phyloP scores from a whole-genome alignment of 2,888 invertebrate species.

The Minunthozetes semirufus region DNA sequence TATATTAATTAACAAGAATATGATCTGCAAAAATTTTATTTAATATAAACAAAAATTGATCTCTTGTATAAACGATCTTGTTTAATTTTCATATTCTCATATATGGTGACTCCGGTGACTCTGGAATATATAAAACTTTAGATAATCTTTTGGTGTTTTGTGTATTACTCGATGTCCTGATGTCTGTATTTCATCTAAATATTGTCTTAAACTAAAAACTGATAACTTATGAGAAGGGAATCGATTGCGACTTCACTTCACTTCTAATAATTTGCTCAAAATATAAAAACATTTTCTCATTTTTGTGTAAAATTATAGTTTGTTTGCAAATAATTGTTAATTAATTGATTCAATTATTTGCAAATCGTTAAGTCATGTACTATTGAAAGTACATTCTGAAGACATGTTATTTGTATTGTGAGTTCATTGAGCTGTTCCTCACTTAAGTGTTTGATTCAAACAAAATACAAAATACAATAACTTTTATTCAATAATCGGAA shows the following conservation, averaged over 20 bases:
- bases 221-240: background rate
- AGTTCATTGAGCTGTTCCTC: background rate
- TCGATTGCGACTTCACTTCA: too few species aligned
- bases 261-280: background rate
- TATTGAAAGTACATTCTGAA: too few species aligned
- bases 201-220: background rate
- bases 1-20: background rate
- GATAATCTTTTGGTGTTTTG: background rate
- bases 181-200: background rate
- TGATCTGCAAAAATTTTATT: background rate
- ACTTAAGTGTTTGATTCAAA: background rate
- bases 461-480: too few species aligned
- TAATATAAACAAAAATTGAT: background rate
- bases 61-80: background rate
- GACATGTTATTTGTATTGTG: too few species aligned
- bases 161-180: background rate
- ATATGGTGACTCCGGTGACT: background rate
- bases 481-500: too few species aligned
- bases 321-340: background rate
- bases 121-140: background rate
- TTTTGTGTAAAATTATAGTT: background rate
- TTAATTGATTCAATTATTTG: too few species aligned
- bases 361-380: too few species aligned
- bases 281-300: background rate
- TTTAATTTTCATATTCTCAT: background rate